Percentiles rank a stretch among this genome's conserved stretches.
Conservation (phyloP, 2,113 vertebrate species). For the Dromiciops gliroides region DNA sequence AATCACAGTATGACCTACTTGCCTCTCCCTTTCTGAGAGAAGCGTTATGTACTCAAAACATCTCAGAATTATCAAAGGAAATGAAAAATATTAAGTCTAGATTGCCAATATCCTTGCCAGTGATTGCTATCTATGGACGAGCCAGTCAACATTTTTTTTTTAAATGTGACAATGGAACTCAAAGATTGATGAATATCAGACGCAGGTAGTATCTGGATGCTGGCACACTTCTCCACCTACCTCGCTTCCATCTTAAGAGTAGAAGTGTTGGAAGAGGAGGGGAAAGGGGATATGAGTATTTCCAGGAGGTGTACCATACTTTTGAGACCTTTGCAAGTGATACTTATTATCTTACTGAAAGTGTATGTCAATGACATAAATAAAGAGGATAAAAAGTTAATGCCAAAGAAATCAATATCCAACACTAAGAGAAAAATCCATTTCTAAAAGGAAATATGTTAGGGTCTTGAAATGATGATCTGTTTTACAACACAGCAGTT, state of each 20-base stretch:
- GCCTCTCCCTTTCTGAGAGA: constrained; percentile 43
- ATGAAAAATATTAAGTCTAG: constrained; percentile 15
- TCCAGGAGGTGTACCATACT: not conserved
- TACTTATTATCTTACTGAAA: constrained; percentile 26
- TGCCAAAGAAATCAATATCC: constrained; percentile 13
- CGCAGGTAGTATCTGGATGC: not conserved
- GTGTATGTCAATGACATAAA: not conserved
- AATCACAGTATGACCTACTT: constrained; percentile 16
- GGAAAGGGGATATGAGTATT: constrained; percentile 18
- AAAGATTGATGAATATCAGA: not conserved
- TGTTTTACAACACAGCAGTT: not conserved
- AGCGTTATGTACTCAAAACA: constrained; percentile 19
- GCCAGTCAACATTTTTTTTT: not conserved
- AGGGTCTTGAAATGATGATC: not conserved
- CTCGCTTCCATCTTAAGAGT: constrained; percentile 29
- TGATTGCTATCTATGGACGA: not conserved
- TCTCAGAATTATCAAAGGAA: not conserved
- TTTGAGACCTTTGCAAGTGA: not conserved
- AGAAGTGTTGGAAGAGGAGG: constrained; percentile 9
- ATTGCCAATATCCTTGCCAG: constrained; percentile 12
- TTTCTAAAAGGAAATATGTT: constrained; percentile 20
- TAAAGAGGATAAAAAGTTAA: not conserved
- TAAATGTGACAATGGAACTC: not conserved
- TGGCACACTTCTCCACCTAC: not conserved
- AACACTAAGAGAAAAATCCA: constrained; percentile 8